These are phyloP conservation scores for Anaspis maculata DNA, from an alignment of 2,888 invertebrate species.

Conservation along the genomic window DNA sequence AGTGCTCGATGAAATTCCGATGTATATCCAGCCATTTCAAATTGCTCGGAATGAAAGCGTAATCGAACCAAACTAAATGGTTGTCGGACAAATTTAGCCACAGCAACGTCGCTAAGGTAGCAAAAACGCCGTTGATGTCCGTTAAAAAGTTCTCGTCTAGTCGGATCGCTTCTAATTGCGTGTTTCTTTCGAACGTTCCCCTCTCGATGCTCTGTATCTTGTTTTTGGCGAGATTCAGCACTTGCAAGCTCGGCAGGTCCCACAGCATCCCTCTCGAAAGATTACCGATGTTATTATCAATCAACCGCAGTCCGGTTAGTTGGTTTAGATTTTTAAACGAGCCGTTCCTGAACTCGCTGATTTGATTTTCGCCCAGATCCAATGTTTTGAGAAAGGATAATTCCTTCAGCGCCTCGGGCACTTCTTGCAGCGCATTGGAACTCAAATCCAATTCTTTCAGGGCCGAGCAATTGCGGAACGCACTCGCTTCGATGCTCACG, in stretches of 20 bases:
- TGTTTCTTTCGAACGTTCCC: constrained; percentile 74
- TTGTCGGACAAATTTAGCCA: constrained; percentile 88
- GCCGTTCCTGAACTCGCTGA: constrained; percentile 72
- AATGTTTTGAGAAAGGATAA: constrained; percentile 77
- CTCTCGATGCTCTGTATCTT: constrained; percentile 78
- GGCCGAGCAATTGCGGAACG: constrained; percentile 81
- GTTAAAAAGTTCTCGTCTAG: constrained; percentile 82
- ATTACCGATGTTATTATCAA: constrained; percentile 84
- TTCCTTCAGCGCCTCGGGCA: constrained; percentile 77
- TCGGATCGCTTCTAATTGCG: constrained; percentile 75
- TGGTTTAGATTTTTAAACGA: constrained; percentile 80
- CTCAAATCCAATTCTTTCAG: constrained; percentile 83
- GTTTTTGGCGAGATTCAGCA: constrained; percentile 83
- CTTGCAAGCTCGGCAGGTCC: constrained; percentile 75
- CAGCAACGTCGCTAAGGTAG: constrained; percentile 72
- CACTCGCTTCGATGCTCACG: constrained; percentile 66
- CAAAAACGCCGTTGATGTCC: constrained; percentile 84
- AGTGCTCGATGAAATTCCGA: constrained; percentile 78
- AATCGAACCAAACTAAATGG: constrained; percentile 88
- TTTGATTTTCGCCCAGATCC: constrained; percentile 87
- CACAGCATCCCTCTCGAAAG: constrained; percentile 78
- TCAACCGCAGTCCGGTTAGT: constrained; percentile 77
- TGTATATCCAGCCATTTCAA: constrained; percentile 87
- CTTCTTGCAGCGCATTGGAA: constrained; percentile 72
- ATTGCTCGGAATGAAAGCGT: constrained; percentile 83